These are phyloP conservation scores for Drosophila parvula DNA, from an alignment of 1,140 invertebrate genomes.

Conservation along the genomic window DNA sequence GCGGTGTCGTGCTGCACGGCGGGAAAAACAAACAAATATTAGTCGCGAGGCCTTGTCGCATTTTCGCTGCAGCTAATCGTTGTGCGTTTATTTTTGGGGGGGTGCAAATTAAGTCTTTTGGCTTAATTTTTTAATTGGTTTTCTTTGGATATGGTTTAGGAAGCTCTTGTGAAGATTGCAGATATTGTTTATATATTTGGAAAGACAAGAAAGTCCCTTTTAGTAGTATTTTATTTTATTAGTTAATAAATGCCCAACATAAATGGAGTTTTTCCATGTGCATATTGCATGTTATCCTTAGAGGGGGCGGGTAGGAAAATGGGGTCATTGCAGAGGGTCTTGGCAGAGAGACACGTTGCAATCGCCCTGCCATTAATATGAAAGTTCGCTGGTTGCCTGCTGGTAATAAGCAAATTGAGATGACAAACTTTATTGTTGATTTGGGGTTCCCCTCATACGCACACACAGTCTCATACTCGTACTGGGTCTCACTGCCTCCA, in stretches of 20 bases:
- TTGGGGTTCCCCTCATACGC: conserved; percentile 51
- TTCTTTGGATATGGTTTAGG: not conserved
- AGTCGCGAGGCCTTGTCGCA: not conserved
- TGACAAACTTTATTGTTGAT: conserved; percentile 82
- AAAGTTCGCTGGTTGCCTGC: conserved; percentile 67
- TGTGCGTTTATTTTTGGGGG: not conserved
- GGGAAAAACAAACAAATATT: conserved; percentile 13
- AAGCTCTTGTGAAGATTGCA: not conserved
- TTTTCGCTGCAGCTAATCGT: conserved; percentile 1
- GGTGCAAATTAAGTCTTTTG: not conserved
- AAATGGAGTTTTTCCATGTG: conserved; percentile 10
- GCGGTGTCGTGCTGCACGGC: conserved; percentile 9
- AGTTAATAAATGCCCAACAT: not conserved
- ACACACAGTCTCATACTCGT: conserved; percentile 13
- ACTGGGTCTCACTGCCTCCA: not conserved
- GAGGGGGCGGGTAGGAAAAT: not conserved
- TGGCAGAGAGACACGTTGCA: conserved; percentile 54
- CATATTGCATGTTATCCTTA: not conserved
- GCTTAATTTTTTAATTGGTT: not conserved
- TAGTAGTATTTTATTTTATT: not conserved
- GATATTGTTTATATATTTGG: too few species aligned
- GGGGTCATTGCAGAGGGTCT: not conserved
- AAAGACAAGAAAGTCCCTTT: not conserved
- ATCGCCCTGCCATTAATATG: conserved; percentile 78
- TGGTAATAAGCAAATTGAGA: conserved; percentile 83